These are phyloP conservation scores for Hemicrepidius hirtus DNA, from an alignment of 2,888 invertebrate species.

Conservation along the genomic window DNA sequence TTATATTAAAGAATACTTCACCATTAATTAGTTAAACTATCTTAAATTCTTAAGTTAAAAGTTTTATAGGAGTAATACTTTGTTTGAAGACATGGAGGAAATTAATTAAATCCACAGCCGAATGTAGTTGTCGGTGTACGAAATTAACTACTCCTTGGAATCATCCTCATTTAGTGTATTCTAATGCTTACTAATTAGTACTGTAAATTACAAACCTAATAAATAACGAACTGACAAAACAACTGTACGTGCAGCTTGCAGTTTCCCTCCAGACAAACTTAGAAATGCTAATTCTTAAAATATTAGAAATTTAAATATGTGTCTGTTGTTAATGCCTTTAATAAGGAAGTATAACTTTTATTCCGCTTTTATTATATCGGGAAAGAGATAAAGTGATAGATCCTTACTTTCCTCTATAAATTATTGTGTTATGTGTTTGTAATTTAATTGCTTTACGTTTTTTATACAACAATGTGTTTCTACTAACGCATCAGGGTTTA, in stretches of 20 bases:
- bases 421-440: no score
- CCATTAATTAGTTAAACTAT: no score
- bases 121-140: neutral
- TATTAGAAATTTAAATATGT: slow-evolving; percentile 11
- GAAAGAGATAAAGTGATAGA: no score
- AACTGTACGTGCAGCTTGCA: slow-evolving; percentile 34
- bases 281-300: slow-evolving; percentile 22
- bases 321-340: no score
- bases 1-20: no score
- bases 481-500: no score
- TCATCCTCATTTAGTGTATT: slow-evolving; percentile 35
- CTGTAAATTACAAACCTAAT: slow-evolving; percentile 32
- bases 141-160: slow-evolving; percentile 9
- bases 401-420: no score
- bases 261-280: slow-evolving; percentile 12
- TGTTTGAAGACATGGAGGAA: neutral
- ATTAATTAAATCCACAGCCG: neutral
- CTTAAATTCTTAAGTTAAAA: no score
- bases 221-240: slow-evolving; percentile 34
- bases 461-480: no score
- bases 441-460: no score
- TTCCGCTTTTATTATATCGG: no score
- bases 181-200: slow-evolving; percentile 41
- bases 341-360: no score
- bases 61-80: neutral